phyloP scores from a whole-genome alignment of 2,113 vertebrate species.

The Clinocottus analis region DNA sequence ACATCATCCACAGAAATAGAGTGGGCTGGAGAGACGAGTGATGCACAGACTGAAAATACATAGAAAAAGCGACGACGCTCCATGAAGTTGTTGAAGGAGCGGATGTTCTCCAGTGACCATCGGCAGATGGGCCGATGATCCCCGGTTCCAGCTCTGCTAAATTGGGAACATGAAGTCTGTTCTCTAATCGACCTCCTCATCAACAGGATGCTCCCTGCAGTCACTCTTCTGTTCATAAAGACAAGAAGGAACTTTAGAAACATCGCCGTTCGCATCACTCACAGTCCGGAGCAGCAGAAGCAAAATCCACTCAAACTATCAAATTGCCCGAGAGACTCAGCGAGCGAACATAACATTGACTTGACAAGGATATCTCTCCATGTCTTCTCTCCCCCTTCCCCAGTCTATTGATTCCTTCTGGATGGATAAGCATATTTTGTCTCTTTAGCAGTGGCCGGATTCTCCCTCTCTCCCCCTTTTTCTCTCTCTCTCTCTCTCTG shows the following conservation, averaged over 20 bases:
- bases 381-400: conserved; percentile 41
- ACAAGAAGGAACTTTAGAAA: conserved; percentile 55
- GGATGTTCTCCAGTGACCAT: conserved; percentile 59
- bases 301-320: conserved; percentile 53
- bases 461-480: conserved; percentile 1
- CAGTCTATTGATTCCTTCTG: conserved; percentile 63
- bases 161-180: conserved; percentile 71
- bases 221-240: conserved; percentile 67
- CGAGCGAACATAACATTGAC: conserved; percentile 47
- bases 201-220: conserved; percentile 73
- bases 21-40: not conserved
- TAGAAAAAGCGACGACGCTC: conserved; percentile 8
- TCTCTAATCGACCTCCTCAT: conserved; percentile 72
- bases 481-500: conserved; percentile 2
- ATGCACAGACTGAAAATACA: not conserved
- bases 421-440: conserved; percentile 64
- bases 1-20: not conserved
- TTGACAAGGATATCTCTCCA: conserved; percentile 62
- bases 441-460: conserved; percentile 53
- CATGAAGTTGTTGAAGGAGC: conserved; percentile 48
- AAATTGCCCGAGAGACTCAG: conserved; percentile 63
- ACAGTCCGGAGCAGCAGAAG: conserved; percentile 49
- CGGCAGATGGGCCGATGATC: conserved; percentile 68
- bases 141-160: conserved; percentile 59
- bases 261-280: conserved; percentile 57